Conservation (phyloP, 2,888 invertebrate genomes). For the Dorcus hopei region DNA sequence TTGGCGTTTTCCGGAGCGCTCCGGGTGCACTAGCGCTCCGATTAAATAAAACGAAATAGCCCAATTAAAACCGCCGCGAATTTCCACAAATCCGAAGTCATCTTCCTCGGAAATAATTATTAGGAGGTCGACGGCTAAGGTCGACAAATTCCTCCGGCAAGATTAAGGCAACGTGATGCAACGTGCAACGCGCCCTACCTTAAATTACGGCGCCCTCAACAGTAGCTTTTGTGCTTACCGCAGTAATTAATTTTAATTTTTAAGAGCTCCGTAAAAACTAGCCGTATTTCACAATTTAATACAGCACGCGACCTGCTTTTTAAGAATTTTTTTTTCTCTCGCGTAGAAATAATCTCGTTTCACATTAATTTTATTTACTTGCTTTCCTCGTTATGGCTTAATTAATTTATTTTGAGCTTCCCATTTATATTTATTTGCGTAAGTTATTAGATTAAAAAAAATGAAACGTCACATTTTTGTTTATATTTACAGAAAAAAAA, state of each 20-base stretch:
- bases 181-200: constrained; percentile 25
- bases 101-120: constrained; percentile 24
- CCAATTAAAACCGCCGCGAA: too few relatives aligned
- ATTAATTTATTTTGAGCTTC: constrained; percentile 9
- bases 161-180: constrained; percentile 31
- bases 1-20: too few relatives aligned
- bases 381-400: background rate
- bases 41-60: too few relatives aligned
- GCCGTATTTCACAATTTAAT: constrained; percentile 17
- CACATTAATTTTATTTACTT: constrained; percentile 6
- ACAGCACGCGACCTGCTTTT: background rate
- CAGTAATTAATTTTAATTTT: constrained; percentile 18
- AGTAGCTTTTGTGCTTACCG: constrained; percentile 16
- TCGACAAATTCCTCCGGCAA: constrained; percentile 32
- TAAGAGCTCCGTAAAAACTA: constrained; percentile 13
- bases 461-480: too few relatives aligned
- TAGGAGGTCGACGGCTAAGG: constrained; percentile 31
- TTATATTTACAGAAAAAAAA: too few relatives aligned
- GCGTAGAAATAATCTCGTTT: too few relatives aligned
- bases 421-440: too few relatives aligned
- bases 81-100: too few relatives aligned
- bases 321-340: too few relatives aligned
- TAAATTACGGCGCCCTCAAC: constrained; percentile 23
- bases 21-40: too few relatives aligned
- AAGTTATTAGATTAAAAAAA: too few relatives aligned